phyloP scores from a whole-genome alignment of 2,113 vertebrate species.

The Hemichromis elongatus region DNA sequence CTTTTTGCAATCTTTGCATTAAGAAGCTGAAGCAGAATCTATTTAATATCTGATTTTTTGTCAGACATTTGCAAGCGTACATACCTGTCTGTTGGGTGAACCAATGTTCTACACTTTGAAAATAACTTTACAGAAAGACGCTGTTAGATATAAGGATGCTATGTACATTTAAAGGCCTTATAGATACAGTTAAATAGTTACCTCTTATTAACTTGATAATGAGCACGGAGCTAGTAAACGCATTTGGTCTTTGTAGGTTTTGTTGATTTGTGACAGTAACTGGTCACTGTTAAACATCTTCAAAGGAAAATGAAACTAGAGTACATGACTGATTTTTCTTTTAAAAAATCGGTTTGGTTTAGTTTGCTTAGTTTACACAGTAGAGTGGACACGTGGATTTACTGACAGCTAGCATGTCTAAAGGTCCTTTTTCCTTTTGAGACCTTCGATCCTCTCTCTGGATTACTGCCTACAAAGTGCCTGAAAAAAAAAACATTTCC shows the following conservation, averaged over 20 bases:
- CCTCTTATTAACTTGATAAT: background rate
- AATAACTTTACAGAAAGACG: background rate
- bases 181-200: background rate
- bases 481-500: background rate
- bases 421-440: background rate
- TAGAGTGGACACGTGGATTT: background rate
- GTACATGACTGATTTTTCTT: background rate
- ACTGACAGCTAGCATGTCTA: background rate
- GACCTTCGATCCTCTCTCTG: background rate
- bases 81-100: background rate
- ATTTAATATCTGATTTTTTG: background rate
- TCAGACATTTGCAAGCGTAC: background rate
- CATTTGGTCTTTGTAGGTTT: background rate
- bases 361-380: background rate
- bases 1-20: background rate
- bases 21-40: background rate
- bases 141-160: background rate
- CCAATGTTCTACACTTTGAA: background rate
- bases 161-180: background rate
- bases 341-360: background rate
- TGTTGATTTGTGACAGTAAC: background rate
- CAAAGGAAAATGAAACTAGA: background rate
- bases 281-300: background rate
- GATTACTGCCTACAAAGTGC: background rate
- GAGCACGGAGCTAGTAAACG: background rate